Conservation (phyloP, 2,797 vertebrate genomes). For the Remorina albescens region DNA sequence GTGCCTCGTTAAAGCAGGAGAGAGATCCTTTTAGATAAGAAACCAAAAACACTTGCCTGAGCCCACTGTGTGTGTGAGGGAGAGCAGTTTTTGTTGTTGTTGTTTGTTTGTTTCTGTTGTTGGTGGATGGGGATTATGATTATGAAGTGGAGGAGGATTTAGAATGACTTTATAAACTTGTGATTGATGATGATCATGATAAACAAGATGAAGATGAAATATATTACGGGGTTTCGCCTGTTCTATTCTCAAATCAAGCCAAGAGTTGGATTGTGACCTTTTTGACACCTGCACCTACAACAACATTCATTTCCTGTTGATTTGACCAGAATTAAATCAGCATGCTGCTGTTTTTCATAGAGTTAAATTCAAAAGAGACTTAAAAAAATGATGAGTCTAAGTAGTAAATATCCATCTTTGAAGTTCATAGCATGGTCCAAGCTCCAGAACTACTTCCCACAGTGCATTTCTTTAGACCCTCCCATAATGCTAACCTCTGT, state of each 20-base stretch:
- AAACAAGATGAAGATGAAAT: not conserved
- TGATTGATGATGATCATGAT: not conserved
- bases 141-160: not conserved
- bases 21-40: constrained; percentile 77
- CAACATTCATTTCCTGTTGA: not conserved
- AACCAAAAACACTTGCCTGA: constrained; percentile 62
- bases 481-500: not conserved
- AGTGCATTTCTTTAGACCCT: not conserved
- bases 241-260: too few relatives aligned
- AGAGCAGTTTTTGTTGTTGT: constrained; percentile 16
- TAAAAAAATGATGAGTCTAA: not conserved
- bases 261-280: too few relatives aligned
- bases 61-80: constrained; percentile 51
- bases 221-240: too few relatives aligned
- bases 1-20: constrained; percentile 74
- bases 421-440: not conserved
- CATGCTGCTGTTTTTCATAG: not conserved
- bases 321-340: not conserved
- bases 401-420: not conserved
- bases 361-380: not conserved
- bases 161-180: too few relatives aligned
- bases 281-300: too few relatives aligned
- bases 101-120: too few relatives aligned
- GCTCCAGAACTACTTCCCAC: not conserved
- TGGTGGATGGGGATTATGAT: not conserved